These are phyloP conservation scores for Amphilophus citrinellus DNA, from an alignment of 2,113 vertebrate genomes.

Conservation along the genomic window DNA sequence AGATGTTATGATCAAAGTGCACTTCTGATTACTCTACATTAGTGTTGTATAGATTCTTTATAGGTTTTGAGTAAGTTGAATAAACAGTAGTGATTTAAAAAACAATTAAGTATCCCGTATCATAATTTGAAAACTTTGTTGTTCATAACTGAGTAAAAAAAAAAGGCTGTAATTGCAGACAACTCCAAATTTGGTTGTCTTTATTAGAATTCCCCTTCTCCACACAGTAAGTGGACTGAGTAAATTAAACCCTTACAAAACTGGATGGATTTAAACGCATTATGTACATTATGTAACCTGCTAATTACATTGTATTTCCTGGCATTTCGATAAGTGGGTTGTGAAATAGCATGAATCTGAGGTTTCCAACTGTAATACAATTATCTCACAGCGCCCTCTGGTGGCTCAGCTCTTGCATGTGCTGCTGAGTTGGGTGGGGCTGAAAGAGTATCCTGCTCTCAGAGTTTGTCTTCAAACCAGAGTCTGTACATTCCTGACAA, in stretches of 20 bases:
- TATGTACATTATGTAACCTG: conserved; percentile 20
- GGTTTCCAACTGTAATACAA: conserved; percentile 1
- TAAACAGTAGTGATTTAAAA: neutral
- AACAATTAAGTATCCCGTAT: neutral
- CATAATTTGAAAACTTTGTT: neutral
- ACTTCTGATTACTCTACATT: neutral
- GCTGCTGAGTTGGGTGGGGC: conserved; percentile 10
- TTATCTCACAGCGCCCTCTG: conserved; percentile 68
- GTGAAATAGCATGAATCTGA: conserved; percentile 8
- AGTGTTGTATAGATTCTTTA: neutral
- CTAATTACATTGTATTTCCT: conserved; percentile 12
- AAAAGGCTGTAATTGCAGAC: neutral
- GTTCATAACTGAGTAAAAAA: neutral
- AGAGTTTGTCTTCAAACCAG: conserved; percentile 13
- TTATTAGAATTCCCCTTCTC: conserved; percentile 8
- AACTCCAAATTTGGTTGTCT: neutral
- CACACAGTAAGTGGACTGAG: neutral
- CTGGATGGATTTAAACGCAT: conserved; percentile 24
- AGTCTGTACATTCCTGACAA: conserved; percentile 43
- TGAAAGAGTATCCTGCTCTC: conserved; percentile 6
- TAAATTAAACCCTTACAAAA: conserved; percentile 8
- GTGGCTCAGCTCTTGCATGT: conserved; percentile 41
- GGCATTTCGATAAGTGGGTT: conserved; percentile 22
- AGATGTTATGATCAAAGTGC: neutral
- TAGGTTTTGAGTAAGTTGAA: neutral